Conservation (phyloP, 2,113 vertebrate genomes). For the Lates calcarifer region DNA sequence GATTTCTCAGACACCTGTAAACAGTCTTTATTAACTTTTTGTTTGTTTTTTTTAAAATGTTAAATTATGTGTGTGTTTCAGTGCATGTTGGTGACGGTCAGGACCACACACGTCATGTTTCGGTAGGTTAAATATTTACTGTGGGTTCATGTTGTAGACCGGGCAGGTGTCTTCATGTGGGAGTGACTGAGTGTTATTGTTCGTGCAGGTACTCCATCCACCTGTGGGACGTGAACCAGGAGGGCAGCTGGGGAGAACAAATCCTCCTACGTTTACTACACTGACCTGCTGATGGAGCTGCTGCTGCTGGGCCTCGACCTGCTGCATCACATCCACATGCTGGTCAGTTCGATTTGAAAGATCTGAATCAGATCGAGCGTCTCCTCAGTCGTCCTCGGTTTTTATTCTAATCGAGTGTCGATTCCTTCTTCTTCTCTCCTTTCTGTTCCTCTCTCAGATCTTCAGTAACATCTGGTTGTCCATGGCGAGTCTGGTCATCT, state of each 20-base stretch:
- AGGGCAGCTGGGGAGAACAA: conserved; percentile 17
- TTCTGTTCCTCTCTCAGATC: neutral
- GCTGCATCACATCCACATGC: conserved; percentile 25
- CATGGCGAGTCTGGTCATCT: conserved; percentile 10
- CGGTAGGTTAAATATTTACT: neutral
- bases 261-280: conserved; percentile 8
- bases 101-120: conserved; percentile 6
- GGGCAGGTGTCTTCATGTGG: neutral
- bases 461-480: conserved; percentile 17
- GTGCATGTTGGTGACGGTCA: neutral
- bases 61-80: too few species aligned
- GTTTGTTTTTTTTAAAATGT: too few species aligned
- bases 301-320: neutral
- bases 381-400: neutral
- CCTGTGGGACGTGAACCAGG: conserved; percentile 15
- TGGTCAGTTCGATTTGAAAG: neutral
- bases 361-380: too few species aligned
- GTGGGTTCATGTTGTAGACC: neutral
- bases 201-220: conserved; percentile 2
- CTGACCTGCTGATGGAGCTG: conserved; percentile 17
- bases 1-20: neutral
- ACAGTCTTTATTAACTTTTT: too few species aligned
- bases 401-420: neutral
- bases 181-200: neutral
- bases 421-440: neutral